Percentiles rank a stretch among this genome's conserved stretches.
phyloP scores from a whole-genome alignment of 2,888 invertebrate species.

The Cantharis rufa region DNA sequence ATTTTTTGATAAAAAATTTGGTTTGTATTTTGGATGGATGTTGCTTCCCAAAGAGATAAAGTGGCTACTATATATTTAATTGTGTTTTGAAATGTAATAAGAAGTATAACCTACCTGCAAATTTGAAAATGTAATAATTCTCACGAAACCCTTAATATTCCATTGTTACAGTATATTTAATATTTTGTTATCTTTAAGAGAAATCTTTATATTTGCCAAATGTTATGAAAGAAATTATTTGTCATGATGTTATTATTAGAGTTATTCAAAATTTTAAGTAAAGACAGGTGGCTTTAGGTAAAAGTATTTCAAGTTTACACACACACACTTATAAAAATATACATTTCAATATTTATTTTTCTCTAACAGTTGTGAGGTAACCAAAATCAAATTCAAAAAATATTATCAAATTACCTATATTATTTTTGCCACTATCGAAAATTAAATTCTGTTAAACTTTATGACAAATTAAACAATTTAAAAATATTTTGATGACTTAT shows the following conservation, averaged over 20 bases:
- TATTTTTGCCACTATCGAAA: neutral
- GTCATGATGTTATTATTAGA: conserved; percentile 37
- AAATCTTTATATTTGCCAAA: conserved; percentile 38
- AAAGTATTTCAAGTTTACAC: conserved; percentile 29
- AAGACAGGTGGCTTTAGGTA: conserved; percentile 34
- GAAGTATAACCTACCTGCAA: neutral
- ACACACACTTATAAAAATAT: conserved; percentile 29
- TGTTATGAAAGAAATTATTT: conserved; percentile 40
- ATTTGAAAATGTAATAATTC: conserved; percentile 15
- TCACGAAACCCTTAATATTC: conserved; percentile 33
- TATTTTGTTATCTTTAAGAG: conserved; percentile 37
- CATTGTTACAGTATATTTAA: conserved; percentile 34
- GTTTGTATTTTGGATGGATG: neutral
- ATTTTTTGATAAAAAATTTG: no score
- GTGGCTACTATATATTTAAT: neutral
- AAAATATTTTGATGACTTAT: conserved; percentile 27
- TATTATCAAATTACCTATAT: neutral
- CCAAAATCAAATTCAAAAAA: neutral
- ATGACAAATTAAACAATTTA: conserved; percentile 15
- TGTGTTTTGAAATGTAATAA: neutral
- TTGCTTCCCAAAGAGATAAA: neutral
- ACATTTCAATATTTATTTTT: conserved; percentile 25
- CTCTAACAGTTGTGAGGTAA: neutral
- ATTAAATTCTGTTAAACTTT: neutral
- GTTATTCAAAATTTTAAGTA: conserved; percentile 27